Percentiles rank a stretch among this genome's conserved stretches.
Conservation (phyloP, 1,140 invertebrate genomes). For the Drosophila murphyi region DNA sequence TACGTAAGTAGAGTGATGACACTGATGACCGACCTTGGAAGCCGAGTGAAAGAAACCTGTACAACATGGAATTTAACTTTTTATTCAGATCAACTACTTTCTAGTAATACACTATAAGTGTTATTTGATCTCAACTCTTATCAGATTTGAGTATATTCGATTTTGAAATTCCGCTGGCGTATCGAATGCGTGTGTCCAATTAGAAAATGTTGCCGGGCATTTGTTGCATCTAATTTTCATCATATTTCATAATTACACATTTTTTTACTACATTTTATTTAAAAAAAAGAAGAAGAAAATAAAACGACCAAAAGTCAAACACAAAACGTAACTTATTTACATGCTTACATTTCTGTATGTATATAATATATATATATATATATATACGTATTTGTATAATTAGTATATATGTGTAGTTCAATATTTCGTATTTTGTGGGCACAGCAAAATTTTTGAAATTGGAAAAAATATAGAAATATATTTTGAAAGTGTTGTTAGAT, state of each 20-base stretch:
- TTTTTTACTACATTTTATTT: slow-evolving; percentile 71
- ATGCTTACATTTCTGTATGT: slow-evolving; percentile 51
- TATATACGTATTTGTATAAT: slow-evolving; percentile 16
- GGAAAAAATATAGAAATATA: slow-evolving; percentile 36
- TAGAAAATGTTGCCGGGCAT: slow-evolving; percentile 12
- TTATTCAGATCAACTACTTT: too few relatives aligned
- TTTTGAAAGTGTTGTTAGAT: slow-evolving; percentile 19
- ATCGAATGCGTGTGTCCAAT: background rate
- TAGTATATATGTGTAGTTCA: slow-evolving; percentile 6
- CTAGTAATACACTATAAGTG: too few relatives aligned
- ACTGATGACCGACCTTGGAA: too few relatives aligned
- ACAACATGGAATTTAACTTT: too few relatives aligned
- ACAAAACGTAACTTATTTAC: slow-evolving; percentile 74
- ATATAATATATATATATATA: slow-evolving; percentile 9
- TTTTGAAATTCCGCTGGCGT: too few relatives aligned
- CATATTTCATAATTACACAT: slow-evolving; percentile 1
- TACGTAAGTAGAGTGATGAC: too few relatives aligned
- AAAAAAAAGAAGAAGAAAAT: slow-evolving; percentile 14
- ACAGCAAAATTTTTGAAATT: slow-evolving; percentile 36
- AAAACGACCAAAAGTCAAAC: slow-evolving; percentile 19
- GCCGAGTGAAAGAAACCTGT: too few relatives aligned
- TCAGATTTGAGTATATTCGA: too few relatives aligned
- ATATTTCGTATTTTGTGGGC: slow-evolving; percentile 27
- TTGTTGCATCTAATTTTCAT: slow-evolving; percentile 28
- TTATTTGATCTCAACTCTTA: too few relatives aligned